Conservation (phyloP, 2,888 invertebrate genomes). For the Hirtodrosophila cameraria region DNA sequence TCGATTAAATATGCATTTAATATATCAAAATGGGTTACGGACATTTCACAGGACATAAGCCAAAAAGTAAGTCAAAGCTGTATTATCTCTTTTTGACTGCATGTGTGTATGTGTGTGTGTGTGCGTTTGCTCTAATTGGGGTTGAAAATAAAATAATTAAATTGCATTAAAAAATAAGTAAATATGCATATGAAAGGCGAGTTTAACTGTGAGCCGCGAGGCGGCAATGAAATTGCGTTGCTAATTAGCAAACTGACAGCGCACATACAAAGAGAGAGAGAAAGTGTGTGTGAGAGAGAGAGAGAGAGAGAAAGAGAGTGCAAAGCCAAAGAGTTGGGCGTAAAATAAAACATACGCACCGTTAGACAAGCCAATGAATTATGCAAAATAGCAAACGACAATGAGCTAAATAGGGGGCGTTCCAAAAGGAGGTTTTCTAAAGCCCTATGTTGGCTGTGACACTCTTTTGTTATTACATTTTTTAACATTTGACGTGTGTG, state of each 20-base stretch:
- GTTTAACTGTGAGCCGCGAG: slow-evolving; percentile 47
- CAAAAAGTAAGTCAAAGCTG: slow-evolving; percentile 41
- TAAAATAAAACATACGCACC: slow-evolving; percentile 71
- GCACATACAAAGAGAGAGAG: slow-evolving; percentile 42
- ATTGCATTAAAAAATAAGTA: slow-evolving; percentile 67
- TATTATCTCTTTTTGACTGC: slow-evolving; percentile 3
- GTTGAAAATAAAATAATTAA: slow-evolving; percentile 67
- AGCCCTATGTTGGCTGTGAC: slow-evolving; percentile 1
- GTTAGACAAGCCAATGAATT: slow-evolving; percentile 77
- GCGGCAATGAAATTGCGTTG: slow-evolving; percentile 68
- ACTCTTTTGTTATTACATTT: slow-evolving; percentile 37
- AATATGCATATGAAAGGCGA: slow-evolving; percentile 73
- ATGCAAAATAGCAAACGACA: slow-evolving; percentile 67
- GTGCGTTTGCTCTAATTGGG: slow-evolving; percentile 35
- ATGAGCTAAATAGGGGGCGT: slow-evolving; percentile 29
- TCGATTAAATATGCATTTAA: slow-evolving; percentile 73
- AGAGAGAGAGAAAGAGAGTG: not conserved
- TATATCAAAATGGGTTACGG: slow-evolving; percentile 51
- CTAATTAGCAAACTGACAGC: slow-evolving; percentile 72
- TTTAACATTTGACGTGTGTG: slow-evolving; percentile 50
- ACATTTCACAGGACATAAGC: slow-evolving; percentile 63
- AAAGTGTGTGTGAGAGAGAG: not conserved
- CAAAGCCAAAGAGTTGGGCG: slow-evolving; percentile 2
- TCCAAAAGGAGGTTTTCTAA: not conserved
- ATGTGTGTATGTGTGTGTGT: not conserved